Percentiles rank a stretch among this genome's conserved stretches.
Conservation (phyloP, 2,113 vertebrate species). For the Thunnus thynnus region DNA sequence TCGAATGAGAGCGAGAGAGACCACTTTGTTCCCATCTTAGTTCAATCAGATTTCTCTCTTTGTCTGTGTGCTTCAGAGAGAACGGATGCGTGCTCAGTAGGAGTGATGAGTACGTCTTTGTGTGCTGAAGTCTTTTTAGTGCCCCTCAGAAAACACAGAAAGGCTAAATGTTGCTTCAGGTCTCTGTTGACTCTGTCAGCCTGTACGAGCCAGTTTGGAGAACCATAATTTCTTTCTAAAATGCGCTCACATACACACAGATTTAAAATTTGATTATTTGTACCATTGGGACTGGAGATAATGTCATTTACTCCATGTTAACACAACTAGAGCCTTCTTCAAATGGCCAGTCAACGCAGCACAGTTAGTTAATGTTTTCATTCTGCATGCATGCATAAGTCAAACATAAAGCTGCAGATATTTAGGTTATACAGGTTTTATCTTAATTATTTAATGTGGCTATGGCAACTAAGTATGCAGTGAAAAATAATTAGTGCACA, state of each 20-base stretch:
- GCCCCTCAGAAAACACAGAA: slow-evolving; percentile 41
- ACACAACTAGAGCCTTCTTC: slow-evolving; percentile 13
- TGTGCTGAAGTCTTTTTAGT: slow-evolving; percentile 34
- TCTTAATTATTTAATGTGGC: not conserved
- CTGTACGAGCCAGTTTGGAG: slow-evolving; percentile 33
- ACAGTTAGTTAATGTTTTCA: slow-evolving; percentile 3
- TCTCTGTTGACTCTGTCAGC: slow-evolving; percentile 52
- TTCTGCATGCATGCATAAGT: not conserved
- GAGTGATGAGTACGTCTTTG: not conserved
- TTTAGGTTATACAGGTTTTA: not conserved
- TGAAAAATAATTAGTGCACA: too few species aligned
- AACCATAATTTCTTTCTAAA: slow-evolving; percentile 4
- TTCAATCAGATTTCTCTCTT: slow-evolving; percentile 29
- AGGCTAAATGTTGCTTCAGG: slow-evolving; percentile 37
- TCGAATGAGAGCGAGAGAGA: not conserved
- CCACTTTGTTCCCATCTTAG: slow-evolving; percentile 34
- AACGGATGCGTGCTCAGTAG: not conserved
- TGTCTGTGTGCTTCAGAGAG: slow-evolving; percentile 15
- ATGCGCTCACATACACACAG: not conserved
- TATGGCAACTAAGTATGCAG: too few species aligned
- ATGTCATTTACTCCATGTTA: slow-evolving; percentile 44
- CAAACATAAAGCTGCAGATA: not conserved
- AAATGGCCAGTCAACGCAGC: not conserved
- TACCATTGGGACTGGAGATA: slow-evolving; percentile 30
- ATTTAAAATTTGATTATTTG: slow-evolving; percentile 55